A percentile compares a stretch with the other conserved stretches of the same genome.
Conservation (phyloP, 2,888 invertebrate species). For the Melanargia galathea region DNA sequence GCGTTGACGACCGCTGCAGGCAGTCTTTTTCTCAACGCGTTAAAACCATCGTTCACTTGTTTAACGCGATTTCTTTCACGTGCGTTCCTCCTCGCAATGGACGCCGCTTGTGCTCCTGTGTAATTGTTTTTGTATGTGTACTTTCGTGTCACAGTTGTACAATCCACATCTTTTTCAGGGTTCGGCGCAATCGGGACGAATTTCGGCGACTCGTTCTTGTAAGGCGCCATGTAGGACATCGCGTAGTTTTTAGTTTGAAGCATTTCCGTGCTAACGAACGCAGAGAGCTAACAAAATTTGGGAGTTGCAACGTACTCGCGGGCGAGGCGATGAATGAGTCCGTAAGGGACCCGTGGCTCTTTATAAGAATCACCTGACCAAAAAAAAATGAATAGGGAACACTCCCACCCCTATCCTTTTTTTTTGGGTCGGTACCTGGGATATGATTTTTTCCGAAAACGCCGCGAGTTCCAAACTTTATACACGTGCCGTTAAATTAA, state of each 20-base stretch:
- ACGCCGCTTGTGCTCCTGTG: slow-evolving; percentile 87
- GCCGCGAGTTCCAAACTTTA: slow-evolving; percentile 45
- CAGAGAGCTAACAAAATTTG: slow-evolving; percentile 41
- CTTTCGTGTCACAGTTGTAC: slow-evolving; percentile 81
- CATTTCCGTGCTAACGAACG: slow-evolving; percentile 36
- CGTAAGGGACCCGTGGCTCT: slow-evolving; percentile 52
- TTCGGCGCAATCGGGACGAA: slow-evolving; percentile 81
- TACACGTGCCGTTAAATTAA: slow-evolving; percentile 74
- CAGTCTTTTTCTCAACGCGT: slow-evolving; percentile 91
- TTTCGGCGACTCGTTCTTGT: slow-evolving; percentile 52
- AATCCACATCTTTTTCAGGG: slow-evolving; percentile 67
- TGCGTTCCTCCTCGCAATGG: slow-evolving; percentile 95
- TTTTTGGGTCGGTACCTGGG: slow-evolving; percentile 71
- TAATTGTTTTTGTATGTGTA: slow-evolving; percentile 84
- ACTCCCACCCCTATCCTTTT: slow-evolving; percentile 66
- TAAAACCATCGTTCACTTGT: slow-evolving; percentile 96
- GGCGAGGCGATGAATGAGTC: slow-evolving; percentile 67
- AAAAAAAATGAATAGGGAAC: slow-evolving; percentile 70
- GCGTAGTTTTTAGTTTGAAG: slow-evolving; percentile 42
- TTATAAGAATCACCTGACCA: slow-evolving; percentile 68
- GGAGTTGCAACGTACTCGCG: slow-evolving; percentile 53
- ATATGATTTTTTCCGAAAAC: slow-evolving; percentile 37
- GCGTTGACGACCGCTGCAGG: slow-evolving; percentile 90
- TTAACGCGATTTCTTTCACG: slow-evolving; percentile 96
- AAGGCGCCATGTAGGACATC: slow-evolving; percentile 47